These are phyloP conservation scores for Pseudois nayaur DNA, from an alignment of 2,113 vertebrate genomes.

Conservation along the genomic window DNA sequence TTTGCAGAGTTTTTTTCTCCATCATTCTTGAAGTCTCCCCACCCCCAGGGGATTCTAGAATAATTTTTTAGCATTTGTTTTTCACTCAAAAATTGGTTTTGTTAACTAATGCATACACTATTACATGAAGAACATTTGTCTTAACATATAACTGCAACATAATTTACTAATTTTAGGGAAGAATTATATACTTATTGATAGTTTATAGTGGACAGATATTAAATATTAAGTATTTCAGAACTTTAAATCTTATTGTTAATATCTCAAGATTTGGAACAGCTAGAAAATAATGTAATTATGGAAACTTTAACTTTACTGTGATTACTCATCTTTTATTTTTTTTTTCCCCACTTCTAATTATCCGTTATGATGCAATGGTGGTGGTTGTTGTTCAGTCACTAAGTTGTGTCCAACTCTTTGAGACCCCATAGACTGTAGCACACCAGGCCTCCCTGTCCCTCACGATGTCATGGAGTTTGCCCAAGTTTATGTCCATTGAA, in stretches of 20 bases:
- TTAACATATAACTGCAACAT: neutral
- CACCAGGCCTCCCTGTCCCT: neutral
- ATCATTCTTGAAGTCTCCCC: neutral
- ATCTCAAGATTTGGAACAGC: neutral
- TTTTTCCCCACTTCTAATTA: neutral
- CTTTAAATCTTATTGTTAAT: neutral
- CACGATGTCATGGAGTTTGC: neutral
- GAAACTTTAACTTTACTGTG: neutral
- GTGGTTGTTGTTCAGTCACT: neutral
- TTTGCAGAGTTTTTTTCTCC: neutral
- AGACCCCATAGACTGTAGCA: neutral
- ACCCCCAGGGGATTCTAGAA: neutral
- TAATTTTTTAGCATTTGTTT: neutral
- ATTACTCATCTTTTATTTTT: neutral
- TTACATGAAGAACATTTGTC: neutral
- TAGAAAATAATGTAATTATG: neutral
- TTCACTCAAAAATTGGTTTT: neutral
- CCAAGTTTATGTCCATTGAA: neutral
- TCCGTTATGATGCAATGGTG: neutral
- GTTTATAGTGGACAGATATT: neutral
- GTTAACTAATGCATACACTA: neutral
- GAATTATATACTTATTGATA: neutral
- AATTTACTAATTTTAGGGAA: neutral
- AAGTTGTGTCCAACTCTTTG: neutral
- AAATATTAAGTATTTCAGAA: neutral